A percentile compares a stretch with the other conserved stretches of the same genome.
phyloP scores from a whole-genome alignment of 2,113 vertebrate genomes.

The Takifugu bimaculatus region DNA sequence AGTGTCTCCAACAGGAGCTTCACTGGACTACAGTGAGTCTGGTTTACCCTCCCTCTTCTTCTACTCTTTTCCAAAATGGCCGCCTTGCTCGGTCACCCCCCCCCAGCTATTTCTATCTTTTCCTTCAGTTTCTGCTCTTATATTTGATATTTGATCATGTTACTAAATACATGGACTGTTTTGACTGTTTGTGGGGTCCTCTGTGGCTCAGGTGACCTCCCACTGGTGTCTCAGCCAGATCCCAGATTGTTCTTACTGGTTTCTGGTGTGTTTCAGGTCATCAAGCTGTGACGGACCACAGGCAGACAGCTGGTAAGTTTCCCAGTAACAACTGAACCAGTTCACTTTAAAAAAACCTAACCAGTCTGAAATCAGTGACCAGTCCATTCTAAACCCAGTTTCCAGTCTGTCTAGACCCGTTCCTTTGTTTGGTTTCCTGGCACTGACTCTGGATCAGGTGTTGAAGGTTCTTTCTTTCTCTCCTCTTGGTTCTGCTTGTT shows the following conservation, averaged over 20 bases:
- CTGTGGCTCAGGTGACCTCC: not conserved
- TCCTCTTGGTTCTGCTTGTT: constrained; percentile 75
- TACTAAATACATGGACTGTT: too few species aligned
- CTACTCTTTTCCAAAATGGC: not conserved
- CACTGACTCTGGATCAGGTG: constrained; percentile 48
- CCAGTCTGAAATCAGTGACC: not conserved
- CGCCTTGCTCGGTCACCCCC: too few species aligned
- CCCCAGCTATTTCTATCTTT: not conserved
- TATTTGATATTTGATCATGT: too few species aligned
- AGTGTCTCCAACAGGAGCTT: constrained; percentile 59
- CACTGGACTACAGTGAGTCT: constrained; percentile 57
- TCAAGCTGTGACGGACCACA: constrained; percentile 54
- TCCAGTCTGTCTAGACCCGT: fast-evolving
- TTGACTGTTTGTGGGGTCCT: too few species aligned
- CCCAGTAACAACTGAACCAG: not conserved
- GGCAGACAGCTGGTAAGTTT: constrained; percentile 74
- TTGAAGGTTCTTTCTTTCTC: constrained; percentile 69
- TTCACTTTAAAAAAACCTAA: not conserved
- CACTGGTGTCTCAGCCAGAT: too few species aligned
- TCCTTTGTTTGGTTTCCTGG: not conserved
- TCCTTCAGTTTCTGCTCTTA: too few species aligned
- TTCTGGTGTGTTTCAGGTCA: constrained; percentile 41
- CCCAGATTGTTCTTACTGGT: not conserved
- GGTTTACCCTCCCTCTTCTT: not conserved
- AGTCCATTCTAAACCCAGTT: not conserved